Evolutionary conservation across 2,797 vertebrate species (phyloP).

Genomic region (Tadarida brasiliensis): DNA sequence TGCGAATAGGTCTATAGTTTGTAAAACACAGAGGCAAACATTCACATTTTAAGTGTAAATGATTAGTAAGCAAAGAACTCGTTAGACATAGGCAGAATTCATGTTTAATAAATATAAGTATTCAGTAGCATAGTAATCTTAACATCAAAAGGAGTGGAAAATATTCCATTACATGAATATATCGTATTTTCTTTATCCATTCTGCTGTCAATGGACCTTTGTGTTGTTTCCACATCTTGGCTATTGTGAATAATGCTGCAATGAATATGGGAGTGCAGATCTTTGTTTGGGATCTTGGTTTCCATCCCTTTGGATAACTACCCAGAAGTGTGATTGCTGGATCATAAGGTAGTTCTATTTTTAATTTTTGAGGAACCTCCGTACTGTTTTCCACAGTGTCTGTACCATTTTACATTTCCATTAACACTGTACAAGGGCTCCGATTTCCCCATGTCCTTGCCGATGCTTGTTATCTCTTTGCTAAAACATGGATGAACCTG

Average conservation of each 20-base stretch:
- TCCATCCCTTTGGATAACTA: not conserved
- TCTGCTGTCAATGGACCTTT: not conserved
- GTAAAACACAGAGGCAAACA: not conserved
- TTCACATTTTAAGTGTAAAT: not conserved
- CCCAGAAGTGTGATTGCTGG: not conserved
- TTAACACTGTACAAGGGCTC: too few relatives aligned
- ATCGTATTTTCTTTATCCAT: not conserved
- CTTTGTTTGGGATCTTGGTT: not conserved
- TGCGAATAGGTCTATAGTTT: not conserved
- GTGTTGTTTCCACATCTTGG: not conserved
- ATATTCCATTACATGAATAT: not conserved
- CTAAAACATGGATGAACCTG: not conserved
- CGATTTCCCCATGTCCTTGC: not conserved
- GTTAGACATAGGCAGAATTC: not conserved
- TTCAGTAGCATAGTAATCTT: not conserved
- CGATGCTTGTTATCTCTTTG: not conserved
- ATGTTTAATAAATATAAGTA: not conserved
- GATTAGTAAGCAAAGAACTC: not conserved
- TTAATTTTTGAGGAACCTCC: not conserved
- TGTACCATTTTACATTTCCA: not conserved
- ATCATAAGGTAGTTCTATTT: not conserved
- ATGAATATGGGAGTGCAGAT: not conserved
- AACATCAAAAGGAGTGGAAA: not conserved
- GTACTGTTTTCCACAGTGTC: too few relatives aligned
- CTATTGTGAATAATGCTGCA: not conserved